Evolutionary conservation across 1,140 invertebrate genomes (phyloP), one percentile per base, ranked within the genome.

Genomic region (Dinoponera quadriceps): DNA sequence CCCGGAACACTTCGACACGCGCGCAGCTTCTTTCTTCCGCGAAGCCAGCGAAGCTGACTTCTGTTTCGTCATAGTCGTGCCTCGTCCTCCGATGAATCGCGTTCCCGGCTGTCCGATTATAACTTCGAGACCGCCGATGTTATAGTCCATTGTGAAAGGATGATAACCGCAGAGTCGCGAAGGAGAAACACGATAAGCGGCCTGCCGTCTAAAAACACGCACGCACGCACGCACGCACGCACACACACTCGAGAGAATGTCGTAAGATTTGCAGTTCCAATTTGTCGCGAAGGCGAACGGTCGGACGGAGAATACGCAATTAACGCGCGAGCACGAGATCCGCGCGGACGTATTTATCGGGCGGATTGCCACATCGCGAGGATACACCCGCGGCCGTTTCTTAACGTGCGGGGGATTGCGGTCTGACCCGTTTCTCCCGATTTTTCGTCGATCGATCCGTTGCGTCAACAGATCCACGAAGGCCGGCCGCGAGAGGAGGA

Each of bases 311-410:
- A 84, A 87, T 55, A 9, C 51, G 18, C 18, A 22, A 20, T 22
- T 55, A 54, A 87, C 68, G 14, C 33, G 82, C 51, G 80, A 73
- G 87, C 84, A 68, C 84, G 66, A 87, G 59, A 87, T 87, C 84
- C 87, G 74, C 85, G 22, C 3, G 13, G 48, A 25, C 16, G 68
- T 87, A 74, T 87, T 87, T 87, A 80, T 84, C n/a, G 74, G 69
- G 55, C 29, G 22, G 74, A 87, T 87, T 87, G 87, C 54, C 59
- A 4, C 55, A 13, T n/a, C 44, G 38, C 20, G 33, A 29, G 44
- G 20, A 57, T 3, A 11, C 7, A 0, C 38, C 59, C 25, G n/a
- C n/a, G 25, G 54, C 18, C 38, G 66, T 86, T 66, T 25, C 33
- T 25, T 5, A 22, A 20, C 63, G 49, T 27, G 22, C 44, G 38